Percentiles rank a stretch among this genome's conserved stretches.
These are phyloP conservation scores for Oreonectes daqikongensis DNA, from an alignment of 2,797 vertebrate species.

Conservation along the genomic window DNA sequence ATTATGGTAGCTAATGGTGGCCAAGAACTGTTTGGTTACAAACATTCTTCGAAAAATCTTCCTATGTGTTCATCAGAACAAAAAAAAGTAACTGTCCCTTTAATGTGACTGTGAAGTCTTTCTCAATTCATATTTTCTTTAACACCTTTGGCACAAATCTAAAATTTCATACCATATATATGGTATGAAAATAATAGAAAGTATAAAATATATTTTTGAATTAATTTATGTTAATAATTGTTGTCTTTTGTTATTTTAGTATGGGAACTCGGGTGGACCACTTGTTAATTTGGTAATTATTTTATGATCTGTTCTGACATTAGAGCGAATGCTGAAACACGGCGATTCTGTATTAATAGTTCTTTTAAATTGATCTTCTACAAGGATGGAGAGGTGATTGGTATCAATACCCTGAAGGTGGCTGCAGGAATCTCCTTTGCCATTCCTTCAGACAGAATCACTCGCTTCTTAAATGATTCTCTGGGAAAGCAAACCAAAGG, in stretches of 20 bases:
- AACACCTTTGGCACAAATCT: neutral
- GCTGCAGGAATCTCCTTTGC: conserved; percentile 95
- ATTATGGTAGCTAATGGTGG: too few relatives aligned
- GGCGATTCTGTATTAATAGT: neutral
- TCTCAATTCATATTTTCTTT: neutral
- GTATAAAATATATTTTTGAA: neutral
- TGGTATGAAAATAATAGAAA: neutral
- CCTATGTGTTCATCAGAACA: too few relatives aligned
- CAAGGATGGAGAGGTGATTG: conserved; percentile 94
- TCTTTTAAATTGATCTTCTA: conserved; percentile 12
- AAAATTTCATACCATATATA: neutral
- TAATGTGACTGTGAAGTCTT: neutral
- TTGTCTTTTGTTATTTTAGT: too few relatives aligned
- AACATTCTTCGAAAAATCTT: too few relatives aligned
- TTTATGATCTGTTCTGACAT: neutral
- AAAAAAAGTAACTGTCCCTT: too few relatives aligned
- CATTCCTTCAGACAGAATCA: conserved; percentile 92
- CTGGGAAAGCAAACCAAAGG: conserved; percentile 85
- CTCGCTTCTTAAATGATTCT: conserved; percentile 86
- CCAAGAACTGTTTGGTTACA: too few relatives aligned
- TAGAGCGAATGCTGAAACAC: neutral
- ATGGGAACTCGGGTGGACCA: conserved; percentile 93
- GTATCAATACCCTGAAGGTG: conserved; percentile 95
- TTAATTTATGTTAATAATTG: too few relatives aligned
- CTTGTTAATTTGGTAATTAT: conserved; percentile 91